phyloP scores from a whole-genome alignment of 2,888 invertebrate genomes.

The Protophormia terraenovae region DNA sequence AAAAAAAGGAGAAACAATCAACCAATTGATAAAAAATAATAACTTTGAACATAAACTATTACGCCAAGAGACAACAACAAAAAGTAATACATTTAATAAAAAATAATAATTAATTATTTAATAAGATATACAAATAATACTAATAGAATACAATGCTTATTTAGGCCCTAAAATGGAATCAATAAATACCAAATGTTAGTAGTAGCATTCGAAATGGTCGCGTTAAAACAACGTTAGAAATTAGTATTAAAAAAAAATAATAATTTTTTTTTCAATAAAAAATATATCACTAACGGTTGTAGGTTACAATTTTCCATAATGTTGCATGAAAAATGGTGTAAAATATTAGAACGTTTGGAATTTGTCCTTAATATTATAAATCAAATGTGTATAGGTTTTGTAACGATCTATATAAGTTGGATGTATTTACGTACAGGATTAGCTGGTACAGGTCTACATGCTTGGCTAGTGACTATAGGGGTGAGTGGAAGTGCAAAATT shows the following conservation, averaged over 20 bases:
- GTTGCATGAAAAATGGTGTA: too few relatives aligned
- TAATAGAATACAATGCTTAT: too few relatives aligned
- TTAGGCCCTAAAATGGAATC: background rate
- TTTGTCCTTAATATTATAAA: slow-evolving; percentile 75
- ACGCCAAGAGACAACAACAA: background rate
- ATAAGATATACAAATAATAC: background rate
- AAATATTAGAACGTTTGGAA: slow-evolving; percentile 71
- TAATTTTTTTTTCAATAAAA: slow-evolving; percentile 1
- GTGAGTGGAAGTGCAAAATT: slow-evolving; percentile 74
- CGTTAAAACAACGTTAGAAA: slow-evolving; percentile 71
- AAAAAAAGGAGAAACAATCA: background rate
- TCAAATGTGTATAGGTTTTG: slow-evolving; percentile 79
- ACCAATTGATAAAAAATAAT: background rate
- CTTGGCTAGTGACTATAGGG: slow-evolving; percentile 79
- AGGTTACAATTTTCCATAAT: too few relatives aligned
- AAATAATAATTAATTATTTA: background rate
- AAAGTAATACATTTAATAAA: background rate
- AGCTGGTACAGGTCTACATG: slow-evolving; percentile 74
- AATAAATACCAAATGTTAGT: background rate
- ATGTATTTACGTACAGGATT: slow-evolving; percentile 74
- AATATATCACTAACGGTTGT: too few relatives aligned
- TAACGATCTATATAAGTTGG: slow-evolving; percentile 78
- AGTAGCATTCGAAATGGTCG: slow-evolving; percentile 69
- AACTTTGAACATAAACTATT: background rate
- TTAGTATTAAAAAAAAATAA: slow-evolving; percentile 21